A percentile compares a stretch with the other conserved stretches of the same genome.
phyloP scores from a whole-genome alignment of 2,888 invertebrate species.

The Megalurothrips usitatus region DNA sequence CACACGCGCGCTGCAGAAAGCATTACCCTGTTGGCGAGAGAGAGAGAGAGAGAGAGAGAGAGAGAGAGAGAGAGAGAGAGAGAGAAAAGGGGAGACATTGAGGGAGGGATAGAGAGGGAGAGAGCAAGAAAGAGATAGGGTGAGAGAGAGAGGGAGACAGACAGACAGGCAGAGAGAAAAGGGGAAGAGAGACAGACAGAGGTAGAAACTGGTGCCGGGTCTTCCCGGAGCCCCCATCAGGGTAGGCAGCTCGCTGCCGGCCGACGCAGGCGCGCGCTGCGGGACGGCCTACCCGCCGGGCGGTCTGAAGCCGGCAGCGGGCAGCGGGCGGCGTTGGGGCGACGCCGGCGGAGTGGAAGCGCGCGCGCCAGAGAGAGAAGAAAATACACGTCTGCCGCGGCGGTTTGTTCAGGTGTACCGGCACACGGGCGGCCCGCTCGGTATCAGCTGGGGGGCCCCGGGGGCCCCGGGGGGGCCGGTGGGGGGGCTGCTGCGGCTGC shows the following conservation, averaged over 20 bases:
- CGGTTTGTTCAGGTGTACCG: not conserved
- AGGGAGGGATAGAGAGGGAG: not conserved
- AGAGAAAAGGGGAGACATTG: not conserved
- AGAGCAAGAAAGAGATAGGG: slow-evolving; percentile 2
- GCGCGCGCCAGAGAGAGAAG: not conserved
- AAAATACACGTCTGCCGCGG: not conserved
- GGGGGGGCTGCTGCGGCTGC: not conserved
- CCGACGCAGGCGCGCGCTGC: not conserved
- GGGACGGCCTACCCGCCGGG: not conserved
- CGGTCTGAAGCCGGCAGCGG: not conserved
- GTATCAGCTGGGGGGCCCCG: not conserved
- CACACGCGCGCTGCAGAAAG: not conserved
- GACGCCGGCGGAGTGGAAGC: not conserved
- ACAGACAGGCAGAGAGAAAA: too few relatives aligned
- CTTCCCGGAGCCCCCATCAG: too few relatives aligned
- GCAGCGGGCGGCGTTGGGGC: not conserved
- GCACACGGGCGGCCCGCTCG: not conserved
- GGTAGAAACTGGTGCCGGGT: not conserved
- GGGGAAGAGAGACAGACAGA: too few relatives aligned
- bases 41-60: too few relatives aligned
- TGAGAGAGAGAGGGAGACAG: too few relatives aligned
- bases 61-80: too few relatives aligned
- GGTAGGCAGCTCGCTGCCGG: not conserved
- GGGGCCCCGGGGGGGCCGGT: slow-evolving; percentile 1
- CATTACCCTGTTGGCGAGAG: too few relatives aligned